These are phyloP conservation scores for Onychomys arenicola DNA, from an alignment of 2,797 vertebrate genomes.

Conservation along the genomic window DNA sequence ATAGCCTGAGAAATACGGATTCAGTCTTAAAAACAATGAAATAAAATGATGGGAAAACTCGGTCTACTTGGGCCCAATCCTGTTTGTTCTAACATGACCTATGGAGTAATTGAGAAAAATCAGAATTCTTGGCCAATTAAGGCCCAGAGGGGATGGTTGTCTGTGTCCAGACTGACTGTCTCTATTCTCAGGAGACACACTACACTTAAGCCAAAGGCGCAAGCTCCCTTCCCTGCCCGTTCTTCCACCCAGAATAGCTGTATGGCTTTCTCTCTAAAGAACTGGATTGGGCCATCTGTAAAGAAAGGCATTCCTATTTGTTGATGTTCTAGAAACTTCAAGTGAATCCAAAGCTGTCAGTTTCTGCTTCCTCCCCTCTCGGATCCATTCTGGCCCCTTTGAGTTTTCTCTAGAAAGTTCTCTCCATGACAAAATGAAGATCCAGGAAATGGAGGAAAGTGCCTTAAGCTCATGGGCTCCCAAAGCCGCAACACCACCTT, in stretches of 20 bases:
- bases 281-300: background rate
- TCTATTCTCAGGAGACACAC: background rate
- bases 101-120: conserved; percentile 42
- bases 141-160: background rate
- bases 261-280: background rate
- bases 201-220: background rate
- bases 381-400: conserved; percentile 5
- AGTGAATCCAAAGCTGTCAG: conserved; percentile 20
- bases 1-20: background rate
- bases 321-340: background rate
- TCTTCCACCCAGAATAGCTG: background rate
- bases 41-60: conserved; percentile 21
- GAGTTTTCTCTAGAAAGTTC: conserved; percentile 23
- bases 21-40: background rate
- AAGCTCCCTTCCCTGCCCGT: background rate
- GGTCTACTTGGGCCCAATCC: background rate
- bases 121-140: conserved; percentile 10
- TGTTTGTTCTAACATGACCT: conserved; percentile 16
- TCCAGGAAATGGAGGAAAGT: conserved; percentile 6
- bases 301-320: conserved; percentile 12
- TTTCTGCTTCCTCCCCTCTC: conserved; percentile 22
- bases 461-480: background rate
- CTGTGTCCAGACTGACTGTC: background rate
- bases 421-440: background rate
- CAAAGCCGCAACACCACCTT: background rate